Evolutionary conservation across 2,888 invertebrate genomes (phyloP), one percentile per base, ranked within the genome.

Genomic region (Drosophila macrospina): DNA sequence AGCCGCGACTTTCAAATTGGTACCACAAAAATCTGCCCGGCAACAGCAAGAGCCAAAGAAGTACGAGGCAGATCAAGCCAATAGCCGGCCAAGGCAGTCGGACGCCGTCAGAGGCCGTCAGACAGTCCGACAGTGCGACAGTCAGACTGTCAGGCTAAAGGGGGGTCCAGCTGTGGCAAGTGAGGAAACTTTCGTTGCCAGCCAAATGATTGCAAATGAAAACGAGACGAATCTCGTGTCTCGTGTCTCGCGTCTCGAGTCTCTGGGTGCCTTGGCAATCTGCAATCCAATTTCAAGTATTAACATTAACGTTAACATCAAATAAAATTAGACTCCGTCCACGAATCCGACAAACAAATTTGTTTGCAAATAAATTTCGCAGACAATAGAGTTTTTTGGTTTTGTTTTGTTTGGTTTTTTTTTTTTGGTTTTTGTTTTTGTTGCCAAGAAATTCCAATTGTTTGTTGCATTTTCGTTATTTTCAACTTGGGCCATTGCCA

Each of bases 1-100:
- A 20, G 20, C 20, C 69, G 62, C 74, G 67, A 85, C 84, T 84
- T 84, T 84, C 86, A 84, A 84, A 86, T 81, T 82, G 71, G 74
- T 64, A 67, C 69, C 66, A 77, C 1, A 20, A 20, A 82, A 61
- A 72, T 82, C 74, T 69, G 74, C 81, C 78, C 62, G 85, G 81
- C 85, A 82, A 82, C 81, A 82, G 85, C 72, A 67, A 34, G 37
- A 51, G 55, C 30, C 45, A 6, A 15, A 47, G 16, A 48, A n/a
- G n/a, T 8, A 16, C 26, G 20, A 26, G 42, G 10, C 20, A 69
- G 55, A 55, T 63, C 72, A 55, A 51, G 61, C 67, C 67, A 41
- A 34, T n/a, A 11, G 10, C 4, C 36, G 20, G 20, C 20, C 20
- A 20, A 20, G 20, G 20, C 20, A 20, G 20, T 20, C 20, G 3